phyloP scores from a whole-genome alignment of 2,888 invertebrate species.

The Ditula angustiorana region DNA sequence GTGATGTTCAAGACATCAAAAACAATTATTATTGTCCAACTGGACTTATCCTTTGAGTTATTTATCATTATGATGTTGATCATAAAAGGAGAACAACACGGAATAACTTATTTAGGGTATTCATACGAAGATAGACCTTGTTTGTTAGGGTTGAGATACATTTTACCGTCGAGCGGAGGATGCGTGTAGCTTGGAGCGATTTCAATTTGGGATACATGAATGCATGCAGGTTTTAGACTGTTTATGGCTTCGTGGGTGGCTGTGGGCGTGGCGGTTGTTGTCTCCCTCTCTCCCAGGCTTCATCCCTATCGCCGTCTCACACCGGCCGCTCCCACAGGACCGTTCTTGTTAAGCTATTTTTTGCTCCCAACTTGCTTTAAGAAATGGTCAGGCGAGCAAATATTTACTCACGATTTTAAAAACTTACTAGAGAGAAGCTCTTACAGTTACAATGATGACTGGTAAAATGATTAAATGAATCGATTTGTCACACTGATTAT shows the following conservation, averaged over 20 bases:
- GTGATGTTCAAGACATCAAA: slow-evolving; percentile 84
- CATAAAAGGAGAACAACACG: slow-evolving; percentile 76
- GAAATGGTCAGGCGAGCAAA: slow-evolving; percentile 82
- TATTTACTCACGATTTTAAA: slow-evolving; percentile 84
- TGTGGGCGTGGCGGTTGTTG: slow-evolving; percentile 77
- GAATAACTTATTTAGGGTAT: slow-evolving; percentile 79
- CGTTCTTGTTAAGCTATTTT: slow-evolving; percentile 82
- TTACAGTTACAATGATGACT: slow-evolving; percentile 50
- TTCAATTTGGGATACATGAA: slow-evolving; percentile 85
- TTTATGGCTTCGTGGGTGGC: slow-evolving; percentile 85
- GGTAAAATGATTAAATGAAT: background rate
- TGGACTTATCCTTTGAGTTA: slow-evolving; percentile 80
- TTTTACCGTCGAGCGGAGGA: slow-evolving; percentile 55
- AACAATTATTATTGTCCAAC: slow-evolving; percentile 81
- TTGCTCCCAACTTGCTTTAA: slow-evolving; percentile 78
- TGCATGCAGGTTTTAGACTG: slow-evolving; percentile 85
- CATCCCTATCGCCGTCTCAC: slow-evolving; percentile 60
- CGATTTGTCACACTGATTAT: background rate
- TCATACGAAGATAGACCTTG: slow-evolving; percentile 66
- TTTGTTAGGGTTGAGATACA: slow-evolving; percentile 50
- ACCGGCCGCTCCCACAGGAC: slow-evolving; percentile 84
- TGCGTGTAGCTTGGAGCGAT: slow-evolving; percentile 75
- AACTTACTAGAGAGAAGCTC: slow-evolving; percentile 75
- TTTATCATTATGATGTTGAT: slow-evolving; percentile 83
- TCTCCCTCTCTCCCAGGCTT: slow-evolving; percentile 56